Conservation (phyloP, 2,888 invertebrate species). For the Phania funesta region DNA sequence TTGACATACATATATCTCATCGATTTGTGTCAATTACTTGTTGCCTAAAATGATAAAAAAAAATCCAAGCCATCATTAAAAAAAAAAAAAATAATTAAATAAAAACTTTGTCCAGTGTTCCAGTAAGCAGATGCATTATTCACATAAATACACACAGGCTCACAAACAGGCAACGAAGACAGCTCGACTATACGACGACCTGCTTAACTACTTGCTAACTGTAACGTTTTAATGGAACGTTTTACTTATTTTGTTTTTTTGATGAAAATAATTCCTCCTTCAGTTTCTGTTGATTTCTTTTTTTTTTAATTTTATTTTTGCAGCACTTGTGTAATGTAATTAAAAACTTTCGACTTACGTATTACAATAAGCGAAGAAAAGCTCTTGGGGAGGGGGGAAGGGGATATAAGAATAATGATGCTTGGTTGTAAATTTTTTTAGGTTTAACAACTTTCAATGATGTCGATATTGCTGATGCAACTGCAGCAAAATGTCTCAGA, state of each 20-base stretch:
- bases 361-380: constrained; percentile 8
- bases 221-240: constrained; percentile 62
- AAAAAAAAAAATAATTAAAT: not conserved
- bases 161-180: not conserved
- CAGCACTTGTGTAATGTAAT: constrained; percentile 75
- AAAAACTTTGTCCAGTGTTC: constrained; percentile 58
- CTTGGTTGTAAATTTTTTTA: constrained; percentile 57
- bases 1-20: constrained; percentile 78
- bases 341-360: constrained; percentile 75
- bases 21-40: constrained; percentile 78
- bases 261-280: constrained; percentile 37
- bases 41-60: constrained; percentile 71
- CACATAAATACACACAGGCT: constrained; percentile 12
- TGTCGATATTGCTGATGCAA: constrained; percentile 17
- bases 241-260: constrained; percentile 2
- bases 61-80: constrained; percentile 31
- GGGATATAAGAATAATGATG: constrained; percentile 60
- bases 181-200: constrained; percentile 34
- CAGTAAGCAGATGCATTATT: constrained; percentile 24
- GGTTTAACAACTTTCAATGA: constrained; percentile 41
- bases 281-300: constrained; percentile 66
- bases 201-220: constrained; percentile 66
- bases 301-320: constrained; percentile 59
- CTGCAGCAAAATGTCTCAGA: constrained; percentile 53
- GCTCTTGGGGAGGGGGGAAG: constrained; percentile 1